phyloP scores from a whole-genome alignment of 2,113 vertebrate species.

The Rhizomys pruinosus region DNA sequence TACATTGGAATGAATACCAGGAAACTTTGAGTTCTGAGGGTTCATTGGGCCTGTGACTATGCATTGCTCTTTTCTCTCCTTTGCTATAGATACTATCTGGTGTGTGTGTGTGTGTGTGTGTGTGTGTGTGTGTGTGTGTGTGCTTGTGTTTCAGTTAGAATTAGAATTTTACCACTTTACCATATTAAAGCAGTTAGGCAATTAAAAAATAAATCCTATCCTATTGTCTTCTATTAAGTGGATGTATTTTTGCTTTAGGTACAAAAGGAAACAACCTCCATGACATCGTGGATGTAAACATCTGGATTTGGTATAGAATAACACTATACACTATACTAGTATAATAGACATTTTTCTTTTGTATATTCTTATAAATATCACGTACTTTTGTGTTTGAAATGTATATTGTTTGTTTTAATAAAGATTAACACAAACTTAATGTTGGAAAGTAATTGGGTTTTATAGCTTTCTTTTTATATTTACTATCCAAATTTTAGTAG shows the following conservation, averaged over 20 bases:
- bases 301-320: slow-evolving; percentile 68
- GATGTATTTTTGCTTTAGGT: slow-evolving; percentile 84
- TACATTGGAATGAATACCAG: slow-evolving; percentile 33
- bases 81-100: too few relatives aligned
- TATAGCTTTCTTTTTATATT: slow-evolving; percentile 56
- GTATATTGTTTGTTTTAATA: slow-evolving; percentile 81
- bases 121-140: not conserved
- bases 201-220: slow-evolving; percentile 34
- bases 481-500: slow-evolving; percentile 41
- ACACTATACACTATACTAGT: slow-evolving; percentile 37
- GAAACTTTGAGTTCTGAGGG: slow-evolving; percentile 3
- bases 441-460: slow-evolving; percentile 70
- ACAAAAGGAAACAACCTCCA: slow-evolving; percentile 88
- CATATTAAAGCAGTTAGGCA: slow-evolving; percentile 38
- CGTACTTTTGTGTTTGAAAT: slow-evolving; percentile 80
- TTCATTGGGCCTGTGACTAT: not conserved
- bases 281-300: slow-evolving; percentile 91
- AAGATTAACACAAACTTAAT: slow-evolving; percentile 80
- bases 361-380: slow-evolving; percentile 88
- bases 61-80: not conserved
- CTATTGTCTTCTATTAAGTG: slow-evolving; percentile 60
- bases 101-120: not conserved
- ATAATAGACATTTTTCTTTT: slow-evolving; percentile 70
- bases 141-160: not conserved
- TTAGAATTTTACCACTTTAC: too few relatives aligned